phyloP scores from a whole-genome alignment of 2,888 invertebrate genomes.

The Neocrepidodera transversa region DNA sequence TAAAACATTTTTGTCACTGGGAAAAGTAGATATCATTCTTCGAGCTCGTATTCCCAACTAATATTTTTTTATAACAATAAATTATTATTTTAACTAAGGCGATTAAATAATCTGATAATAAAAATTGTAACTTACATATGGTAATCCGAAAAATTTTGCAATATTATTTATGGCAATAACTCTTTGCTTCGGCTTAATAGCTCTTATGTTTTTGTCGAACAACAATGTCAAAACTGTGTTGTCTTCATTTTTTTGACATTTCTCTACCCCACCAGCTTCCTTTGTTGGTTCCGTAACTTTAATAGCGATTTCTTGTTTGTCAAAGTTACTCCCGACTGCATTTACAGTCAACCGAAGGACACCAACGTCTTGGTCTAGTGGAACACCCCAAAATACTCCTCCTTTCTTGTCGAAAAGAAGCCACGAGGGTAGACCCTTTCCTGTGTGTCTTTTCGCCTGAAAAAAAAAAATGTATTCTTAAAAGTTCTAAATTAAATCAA shows the following conservation, averaged over 20 bases:
- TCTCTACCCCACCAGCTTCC: constrained; percentile 42
- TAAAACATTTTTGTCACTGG: too few species aligned
- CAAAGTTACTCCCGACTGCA: constrained; percentile 60
- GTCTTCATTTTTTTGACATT: constrained; percentile 54
- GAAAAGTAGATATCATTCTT: too few species aligned
- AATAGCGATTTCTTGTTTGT: constrained; percentile 73
- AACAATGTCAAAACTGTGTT: constrained; percentile 68
- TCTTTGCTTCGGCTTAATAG: constrained; percentile 69
- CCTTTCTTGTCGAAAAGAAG: constrained; percentile 73
- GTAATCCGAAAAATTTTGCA: constrained; percentile 73
- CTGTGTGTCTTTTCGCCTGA: constrained; percentile 59
- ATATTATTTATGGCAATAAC: constrained; percentile 74
- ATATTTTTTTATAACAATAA: too few species aligned
- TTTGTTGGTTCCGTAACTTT: constrained; percentile 62
- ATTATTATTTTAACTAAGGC: too few species aligned
- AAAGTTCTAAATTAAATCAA: not conserved
- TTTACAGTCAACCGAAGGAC: constrained; percentile 70
- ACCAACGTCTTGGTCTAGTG: constrained; percentile 72
- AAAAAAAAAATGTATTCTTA: constrained; percentile 34
- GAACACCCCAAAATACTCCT: constrained; percentile 78
- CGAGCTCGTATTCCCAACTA: too few species aligned
- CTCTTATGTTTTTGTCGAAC: constrained; percentile 71
- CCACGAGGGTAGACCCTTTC: constrained; percentile 69
- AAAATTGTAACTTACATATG: constrained; percentile 63
- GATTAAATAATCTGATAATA: too few species aligned